Conservation (phyloP, 2,888 invertebrate genomes). For the Dermolepida albohirtum region DNA sequence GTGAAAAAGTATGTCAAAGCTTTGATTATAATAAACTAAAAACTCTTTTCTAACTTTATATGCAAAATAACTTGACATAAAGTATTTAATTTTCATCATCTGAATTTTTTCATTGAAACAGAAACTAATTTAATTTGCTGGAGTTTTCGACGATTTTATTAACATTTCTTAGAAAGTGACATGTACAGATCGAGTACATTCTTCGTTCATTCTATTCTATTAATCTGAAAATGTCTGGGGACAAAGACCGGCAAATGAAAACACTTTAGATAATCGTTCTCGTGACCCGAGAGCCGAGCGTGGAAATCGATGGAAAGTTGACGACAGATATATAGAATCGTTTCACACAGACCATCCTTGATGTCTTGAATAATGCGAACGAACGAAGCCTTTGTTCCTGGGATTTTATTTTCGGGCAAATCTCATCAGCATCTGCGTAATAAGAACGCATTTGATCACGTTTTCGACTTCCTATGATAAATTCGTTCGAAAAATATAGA, state of each 20-base stretch:
- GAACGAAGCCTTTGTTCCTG: background rate
- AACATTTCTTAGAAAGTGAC: too few relatives aligned
- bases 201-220: background rate
- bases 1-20: too few relatives aligned
- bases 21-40: too few relatives aligned
- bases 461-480: slow-evolving; percentile 4
- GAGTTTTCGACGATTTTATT: too few relatives aligned
- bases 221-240: background rate
- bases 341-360: background rate
- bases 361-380: background rate
- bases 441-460: background rate
- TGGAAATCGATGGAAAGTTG: slow-evolving; percentile 2
- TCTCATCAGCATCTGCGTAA: slow-evolving; percentile 1
- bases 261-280: background rate
- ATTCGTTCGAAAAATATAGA: background rate
- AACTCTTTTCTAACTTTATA: too few relatives aligned
- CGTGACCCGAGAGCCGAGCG: background rate
- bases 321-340: background rate
- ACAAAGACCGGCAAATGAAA: slow-evolving; percentile 6
- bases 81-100: too few relatives aligned
- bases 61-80: too few relatives aligned
- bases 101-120: too few relatives aligned
- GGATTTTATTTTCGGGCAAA: background rate
- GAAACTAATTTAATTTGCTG: too few relatives aligned
- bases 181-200: too few relatives aligned